phyloP scores from a whole-genome alignment of 2,113 vertebrate species.

The Hippopotamus amphibius region DNA sequence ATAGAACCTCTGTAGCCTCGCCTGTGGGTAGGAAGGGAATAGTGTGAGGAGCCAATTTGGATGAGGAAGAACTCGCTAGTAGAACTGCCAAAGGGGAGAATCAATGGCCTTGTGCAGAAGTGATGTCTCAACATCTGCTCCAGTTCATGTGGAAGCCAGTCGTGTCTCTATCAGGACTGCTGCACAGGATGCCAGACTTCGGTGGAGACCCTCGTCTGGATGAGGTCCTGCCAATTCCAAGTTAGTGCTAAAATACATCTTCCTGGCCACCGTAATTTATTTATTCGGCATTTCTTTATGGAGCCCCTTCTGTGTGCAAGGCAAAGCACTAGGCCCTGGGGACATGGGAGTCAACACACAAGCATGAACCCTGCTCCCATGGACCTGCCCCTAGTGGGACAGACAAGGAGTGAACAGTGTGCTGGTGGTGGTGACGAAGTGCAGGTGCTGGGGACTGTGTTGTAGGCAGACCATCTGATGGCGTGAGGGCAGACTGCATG shows the following conservation, averaged over 20 bases:
- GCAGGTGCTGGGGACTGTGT: not conserved
- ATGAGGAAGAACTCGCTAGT: not conserved
- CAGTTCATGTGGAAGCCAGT: not conserved
- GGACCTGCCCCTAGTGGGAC: fast-evolving
- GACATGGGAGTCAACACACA: not conserved
- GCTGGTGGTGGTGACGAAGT: not conserved
- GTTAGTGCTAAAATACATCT: not conserved
- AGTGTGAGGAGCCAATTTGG: not conserved
- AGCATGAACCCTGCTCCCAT: not conserved
- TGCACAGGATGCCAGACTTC: not conserved
- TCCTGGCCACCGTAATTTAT: not conserved
- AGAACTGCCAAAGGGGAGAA: not conserved
- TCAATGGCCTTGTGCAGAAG: not conserved
- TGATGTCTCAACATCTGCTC: not conserved
- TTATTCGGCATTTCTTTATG: not conserved
- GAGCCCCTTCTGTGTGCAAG: not conserved
- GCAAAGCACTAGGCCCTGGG: too few relatives aligned
- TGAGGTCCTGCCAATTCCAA: not conserved
- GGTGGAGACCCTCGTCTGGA: not conserved
- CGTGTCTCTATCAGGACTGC: not conserved
- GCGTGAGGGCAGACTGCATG: not conserved
- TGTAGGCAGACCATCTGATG: not conserved
- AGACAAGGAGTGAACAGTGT: not conserved
- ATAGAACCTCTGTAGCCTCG: not conserved
- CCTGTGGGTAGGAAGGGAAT: not conserved